These are phyloP conservation scores for Oscheius sp. DNA, from an alignment of 2,888 invertebrate species.

Conservation along the genomic window DNA sequence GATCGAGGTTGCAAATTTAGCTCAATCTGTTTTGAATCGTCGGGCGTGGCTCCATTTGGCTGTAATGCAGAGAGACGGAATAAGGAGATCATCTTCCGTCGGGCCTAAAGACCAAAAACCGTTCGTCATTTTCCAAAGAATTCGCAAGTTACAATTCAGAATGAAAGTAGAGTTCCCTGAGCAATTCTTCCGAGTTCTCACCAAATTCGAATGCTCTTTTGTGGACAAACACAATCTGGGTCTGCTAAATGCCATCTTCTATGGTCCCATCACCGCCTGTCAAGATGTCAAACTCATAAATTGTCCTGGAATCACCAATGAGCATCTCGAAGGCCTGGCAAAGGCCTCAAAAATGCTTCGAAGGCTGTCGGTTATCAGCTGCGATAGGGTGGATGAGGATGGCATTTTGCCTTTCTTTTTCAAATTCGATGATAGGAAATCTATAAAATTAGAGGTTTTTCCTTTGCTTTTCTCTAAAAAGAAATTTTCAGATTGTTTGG, in stretches of 20 bases:
- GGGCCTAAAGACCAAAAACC: not conserved
- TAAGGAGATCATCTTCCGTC: not conserved
- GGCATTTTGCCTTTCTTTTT: not conserved
- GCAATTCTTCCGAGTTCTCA: not conserved
- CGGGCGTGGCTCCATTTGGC: slow-evolving; percentile 16
- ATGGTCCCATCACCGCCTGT: not conserved
- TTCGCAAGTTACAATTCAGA: no score
- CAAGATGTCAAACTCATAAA: slow-evolving; percentile 21
- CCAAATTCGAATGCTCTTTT: slow-evolving; percentile 19
- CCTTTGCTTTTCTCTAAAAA: not conserved
- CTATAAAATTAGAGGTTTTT: slow-evolving; percentile 14
- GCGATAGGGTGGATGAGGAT: not conserved
- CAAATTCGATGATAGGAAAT: not conserved
- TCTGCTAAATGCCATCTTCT: not conserved
- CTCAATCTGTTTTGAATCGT: not conserved
- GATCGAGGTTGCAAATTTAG: not conserved
- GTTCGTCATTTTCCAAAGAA: no score
- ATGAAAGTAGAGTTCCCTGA: not conserved
- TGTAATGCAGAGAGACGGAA: slow-evolving; percentile 18
- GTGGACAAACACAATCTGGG: not conserved
- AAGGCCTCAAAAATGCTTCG: not conserved
- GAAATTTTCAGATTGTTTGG: slow-evolving; percentile 16
- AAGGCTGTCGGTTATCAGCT: not conserved
- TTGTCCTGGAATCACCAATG: not conserved
- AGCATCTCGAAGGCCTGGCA: slow-evolving; percentile 5